Conservation (phyloP, 2,888 invertebrate species). For the Aphidoletes aphidimyza region DNA sequence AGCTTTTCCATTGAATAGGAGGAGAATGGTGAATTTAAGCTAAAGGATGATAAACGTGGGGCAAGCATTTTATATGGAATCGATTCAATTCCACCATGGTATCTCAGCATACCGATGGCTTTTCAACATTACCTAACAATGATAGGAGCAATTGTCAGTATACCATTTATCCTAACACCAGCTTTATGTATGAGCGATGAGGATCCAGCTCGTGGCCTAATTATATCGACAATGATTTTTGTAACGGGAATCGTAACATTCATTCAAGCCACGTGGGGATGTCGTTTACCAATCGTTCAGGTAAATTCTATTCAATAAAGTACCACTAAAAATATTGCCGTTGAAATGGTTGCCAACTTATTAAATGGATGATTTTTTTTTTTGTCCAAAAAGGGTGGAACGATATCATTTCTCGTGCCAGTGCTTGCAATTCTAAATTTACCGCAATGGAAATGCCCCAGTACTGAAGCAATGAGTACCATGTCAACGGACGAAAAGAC, state of each 20-base stretch:
- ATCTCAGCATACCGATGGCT: conserved; percentile 82
- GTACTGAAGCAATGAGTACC: conserved; percentile 67
- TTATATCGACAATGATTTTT: conserved; percentile 85
- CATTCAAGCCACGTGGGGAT: conserved; percentile 79
- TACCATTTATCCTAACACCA: conserved; percentile 84
- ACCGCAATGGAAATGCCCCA: conserved; percentile 79
- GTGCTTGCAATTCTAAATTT: conserved; percentile 79
- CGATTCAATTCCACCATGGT: conserved; percentile 86
- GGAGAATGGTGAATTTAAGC: background rate
- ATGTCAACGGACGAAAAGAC: conserved; percentile 71
- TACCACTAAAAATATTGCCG: background rate
- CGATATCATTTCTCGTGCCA: conserved; percentile 82
- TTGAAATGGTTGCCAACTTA: too few species aligned
- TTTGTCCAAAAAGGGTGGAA: conserved; percentile 70
- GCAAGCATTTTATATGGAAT: conserved; percentile 73
- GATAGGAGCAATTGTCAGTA: conserved; percentile 85
- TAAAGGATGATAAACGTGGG: conserved; percentile 15
- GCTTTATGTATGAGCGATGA: conserved; percentile 81
- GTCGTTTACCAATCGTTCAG: conserved; percentile 79
- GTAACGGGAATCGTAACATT: conserved; percentile 82
- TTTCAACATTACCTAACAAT: conserved; percentile 85
- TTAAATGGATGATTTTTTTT: background rate
- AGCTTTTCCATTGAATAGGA: background rate
- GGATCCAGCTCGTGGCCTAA: conserved; percentile 78
- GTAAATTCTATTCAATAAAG: conserved; percentile 22